Base-by-base conservation (phyloP, 2,797 vertebrate genomes). In the Anas georgica region DNA sequence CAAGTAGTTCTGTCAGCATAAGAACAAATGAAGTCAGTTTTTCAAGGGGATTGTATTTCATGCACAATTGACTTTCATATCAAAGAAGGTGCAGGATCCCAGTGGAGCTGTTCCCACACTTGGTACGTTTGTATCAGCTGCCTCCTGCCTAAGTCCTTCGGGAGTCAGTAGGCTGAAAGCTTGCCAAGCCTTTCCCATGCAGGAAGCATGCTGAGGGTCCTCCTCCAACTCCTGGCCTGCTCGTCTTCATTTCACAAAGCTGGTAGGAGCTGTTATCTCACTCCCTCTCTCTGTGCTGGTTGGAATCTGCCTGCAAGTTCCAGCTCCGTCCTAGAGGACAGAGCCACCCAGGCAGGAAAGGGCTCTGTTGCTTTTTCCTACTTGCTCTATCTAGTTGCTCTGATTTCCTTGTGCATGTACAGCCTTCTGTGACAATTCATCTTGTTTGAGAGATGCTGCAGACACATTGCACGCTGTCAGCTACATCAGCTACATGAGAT, bases 1-100 rank as follows among this genome's bases (percentile, higher is more conserved):
- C 82, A 87, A 80, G 70, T 78, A 18, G 39, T 70, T 89, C 75
- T 0, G 0, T 39, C 50, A 80, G 68, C 43, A 6, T 22, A 48
- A 64, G 60, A 80, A 50, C 76, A 70, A 91, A 60, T 63, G 41
- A 87, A 89, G 33, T 70, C 89, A 85, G 56, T 39, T 87, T 90
- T 91, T 80, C 52, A 37, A 48, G 55, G 68, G n/a, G 50, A 81
- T 84, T 13, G 23, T 62, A 52, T 91, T 91, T 82, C 86, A 73
- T 37, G 54, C 31, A 2, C 75, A 92, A 58, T 74, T 91, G 84
- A 70, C 45, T 93, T 89, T 14, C 9, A 6, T 26, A 45, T 81
- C 83, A 86, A 12, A 45, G 62, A 58, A 72, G 62, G 58, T 88
- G 37, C 14, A 78, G 50, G 66, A 75, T 86, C 48, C 50, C 58